A percentile compares a stretch with the other conserved stretches of the same genome.
These are phyloP conservation scores for Menura novaehollandiae DNA, from an alignment of 2,113 vertebrate genomes.

Conservation along the genomic window DNA sequence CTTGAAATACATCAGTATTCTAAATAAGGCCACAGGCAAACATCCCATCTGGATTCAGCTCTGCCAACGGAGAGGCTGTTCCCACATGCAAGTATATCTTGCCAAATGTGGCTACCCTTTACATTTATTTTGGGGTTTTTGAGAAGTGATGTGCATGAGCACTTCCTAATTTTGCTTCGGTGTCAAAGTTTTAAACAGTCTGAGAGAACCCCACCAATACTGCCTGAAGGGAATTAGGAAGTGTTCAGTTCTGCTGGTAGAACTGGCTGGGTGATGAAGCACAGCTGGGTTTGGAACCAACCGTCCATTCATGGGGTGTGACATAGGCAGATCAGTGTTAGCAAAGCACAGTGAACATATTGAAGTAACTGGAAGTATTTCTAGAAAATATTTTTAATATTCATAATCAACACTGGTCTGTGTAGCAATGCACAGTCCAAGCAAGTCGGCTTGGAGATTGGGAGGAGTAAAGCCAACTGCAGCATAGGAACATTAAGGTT, in stretches of 20 bases:
- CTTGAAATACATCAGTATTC: neutral
- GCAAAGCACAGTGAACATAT: neutral
- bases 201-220: neutral
- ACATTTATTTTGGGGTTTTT: neutral
- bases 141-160: neutral
- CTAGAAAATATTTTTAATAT: neutral
- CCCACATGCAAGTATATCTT: neutral
- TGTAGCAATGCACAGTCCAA: neutral
- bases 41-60: neutral
- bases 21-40: neutral
- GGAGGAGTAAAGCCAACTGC: neutral
- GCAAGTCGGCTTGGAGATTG: neutral
- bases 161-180: neutral
- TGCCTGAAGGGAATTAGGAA: neutral
- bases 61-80: neutral
- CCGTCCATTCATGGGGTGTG: neutral
- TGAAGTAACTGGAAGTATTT: neutral
- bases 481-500: neutral
- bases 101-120: neutral
- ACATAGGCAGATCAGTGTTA: neutral
- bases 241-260: neutral
- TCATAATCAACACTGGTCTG: neutral
- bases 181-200: neutral
- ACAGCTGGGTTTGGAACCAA: neutral
- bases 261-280: neutral